Percentiles rank a stretch among this genome's conserved stretches.
These are phyloP conservation scores for Babyrousa celebensis DNA, from an alignment of 2,797 vertebrate genomes.

Conservation along the genomic window DNA sequence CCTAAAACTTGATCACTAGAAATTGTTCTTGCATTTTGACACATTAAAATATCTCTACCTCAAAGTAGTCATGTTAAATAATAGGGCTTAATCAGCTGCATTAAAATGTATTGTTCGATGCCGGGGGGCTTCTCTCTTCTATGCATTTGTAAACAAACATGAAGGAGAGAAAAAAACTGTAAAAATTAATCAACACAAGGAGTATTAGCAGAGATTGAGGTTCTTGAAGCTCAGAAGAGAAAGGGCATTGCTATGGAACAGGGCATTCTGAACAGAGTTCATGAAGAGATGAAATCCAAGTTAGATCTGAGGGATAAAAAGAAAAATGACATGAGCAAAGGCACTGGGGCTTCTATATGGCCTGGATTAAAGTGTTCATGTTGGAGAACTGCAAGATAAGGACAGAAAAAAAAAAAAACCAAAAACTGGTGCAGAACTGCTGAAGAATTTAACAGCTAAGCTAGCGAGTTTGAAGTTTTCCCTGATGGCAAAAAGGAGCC, in stretches of 20 bases:
- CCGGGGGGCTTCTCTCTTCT: background rate
- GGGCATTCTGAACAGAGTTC: background rate
- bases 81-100: background rate
- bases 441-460: background rate
- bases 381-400: background rate
- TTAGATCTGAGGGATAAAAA: background rate
- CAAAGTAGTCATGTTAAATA: background rate
- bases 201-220: background rate
- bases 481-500: background rate
- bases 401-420: background rate
- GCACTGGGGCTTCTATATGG: background rate
- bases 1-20: slow-evolving; percentile 5
- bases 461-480: background rate
- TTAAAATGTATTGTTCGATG: slow-evolving; percentile 26
- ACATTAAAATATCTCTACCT: background rate
- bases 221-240: slow-evolving; percentile 10
- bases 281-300: background rate
- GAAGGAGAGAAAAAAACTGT: background rate
- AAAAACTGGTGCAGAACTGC: background rate
- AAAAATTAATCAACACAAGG: background rate
- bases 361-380: background rate
- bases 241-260: background rate
- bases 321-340: background rate
- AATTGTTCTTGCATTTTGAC: slow-evolving; percentile 4
- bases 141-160: slow-evolving; percentile 27